A percentile compares a stretch with the other conserved stretches of the same genome.
These are phyloP conservation scores for Edolisoma coerulescens DNA, from an alignment of 2,113 vertebrate genomes.

Conservation along the genomic window DNA sequence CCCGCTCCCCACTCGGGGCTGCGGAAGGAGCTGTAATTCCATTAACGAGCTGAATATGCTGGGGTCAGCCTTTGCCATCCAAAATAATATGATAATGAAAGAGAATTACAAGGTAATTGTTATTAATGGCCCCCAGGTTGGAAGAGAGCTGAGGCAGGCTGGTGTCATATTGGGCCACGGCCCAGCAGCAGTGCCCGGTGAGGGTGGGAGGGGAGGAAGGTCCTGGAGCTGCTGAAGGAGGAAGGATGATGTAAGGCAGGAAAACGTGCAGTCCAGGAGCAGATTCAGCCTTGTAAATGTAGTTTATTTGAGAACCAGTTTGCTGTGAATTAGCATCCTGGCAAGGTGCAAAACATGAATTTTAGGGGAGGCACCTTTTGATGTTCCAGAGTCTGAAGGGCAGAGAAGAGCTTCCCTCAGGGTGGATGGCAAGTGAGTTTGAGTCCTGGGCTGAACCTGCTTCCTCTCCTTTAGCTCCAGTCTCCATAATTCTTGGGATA, in stretches of 20 bases:
- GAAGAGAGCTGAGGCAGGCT: not conserved
- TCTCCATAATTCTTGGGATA: not conserved
- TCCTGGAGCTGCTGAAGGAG: not conserved
- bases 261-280: not conserved
- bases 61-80: not conserved
- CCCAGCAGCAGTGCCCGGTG: not conserved
- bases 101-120: not conserved
- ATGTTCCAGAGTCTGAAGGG: not conserved
- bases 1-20: fast-evolving
- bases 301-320: not conserved
- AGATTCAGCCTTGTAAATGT: fast-evolving
- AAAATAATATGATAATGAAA: not conserved
- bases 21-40: not conserved
- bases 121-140: not conserved
- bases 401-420: not conserved
- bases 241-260: not conserved
- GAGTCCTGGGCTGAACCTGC: conserved; percentile 29
- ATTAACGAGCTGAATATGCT: not conserved
- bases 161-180: fast-evolving
- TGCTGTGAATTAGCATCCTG: not conserved
- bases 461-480: not conserved
- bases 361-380: conserved; percentile 5
- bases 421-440: not conserved
- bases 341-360: not conserved
- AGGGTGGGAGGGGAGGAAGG: not conserved